phyloP scores from a whole-genome alignment of 2,888 invertebrate species.

The Ceratothoa steindachneri region DNA sequence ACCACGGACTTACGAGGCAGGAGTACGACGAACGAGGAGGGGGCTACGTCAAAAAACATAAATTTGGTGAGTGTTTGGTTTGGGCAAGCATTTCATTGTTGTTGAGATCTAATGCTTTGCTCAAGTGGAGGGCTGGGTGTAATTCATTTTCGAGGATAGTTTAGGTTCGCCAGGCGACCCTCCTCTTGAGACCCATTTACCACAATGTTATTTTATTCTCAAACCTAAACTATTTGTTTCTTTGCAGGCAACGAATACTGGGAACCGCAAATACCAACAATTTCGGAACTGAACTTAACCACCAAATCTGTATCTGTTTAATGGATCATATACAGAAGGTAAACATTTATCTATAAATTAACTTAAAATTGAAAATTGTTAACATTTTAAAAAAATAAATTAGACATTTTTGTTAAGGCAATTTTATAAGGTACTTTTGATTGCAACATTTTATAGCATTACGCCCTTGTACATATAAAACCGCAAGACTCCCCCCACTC shows the following conservation, averaged over 20 bases:
- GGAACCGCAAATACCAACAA: slow-evolving; percentile 23
- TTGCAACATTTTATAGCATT: neutral
- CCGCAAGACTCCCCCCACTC: no score
- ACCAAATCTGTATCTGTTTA: neutral
- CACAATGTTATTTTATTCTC: no score
- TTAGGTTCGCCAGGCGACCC: no score
- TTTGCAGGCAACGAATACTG: slow-evolving; percentile 34
- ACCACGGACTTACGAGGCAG: slow-evolving; percentile 24
- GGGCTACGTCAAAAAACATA: slow-evolving; percentile 29
- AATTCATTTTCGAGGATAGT: no score
- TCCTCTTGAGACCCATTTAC: no score
- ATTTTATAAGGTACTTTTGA: neutral
- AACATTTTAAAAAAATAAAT: neutral
- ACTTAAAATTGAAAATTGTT: neutral
- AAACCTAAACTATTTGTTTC: no score
- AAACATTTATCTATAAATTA: neutral
- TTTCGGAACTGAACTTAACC: slow-evolving; percentile 14
- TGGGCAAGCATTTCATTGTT: no score
- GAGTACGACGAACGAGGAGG: slow-evolving; percentile 42
- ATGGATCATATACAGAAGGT: neutral
- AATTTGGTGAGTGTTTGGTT: slow-evolving; percentile 24
- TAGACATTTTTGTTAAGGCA: neutral
- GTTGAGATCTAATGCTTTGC: no score
- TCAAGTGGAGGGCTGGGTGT: no score
- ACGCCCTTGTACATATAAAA: no score